Base-by-base conservation (phyloP, 2,113 vertebrate species). In the Telmatochromis brachygnathus region DNA sequence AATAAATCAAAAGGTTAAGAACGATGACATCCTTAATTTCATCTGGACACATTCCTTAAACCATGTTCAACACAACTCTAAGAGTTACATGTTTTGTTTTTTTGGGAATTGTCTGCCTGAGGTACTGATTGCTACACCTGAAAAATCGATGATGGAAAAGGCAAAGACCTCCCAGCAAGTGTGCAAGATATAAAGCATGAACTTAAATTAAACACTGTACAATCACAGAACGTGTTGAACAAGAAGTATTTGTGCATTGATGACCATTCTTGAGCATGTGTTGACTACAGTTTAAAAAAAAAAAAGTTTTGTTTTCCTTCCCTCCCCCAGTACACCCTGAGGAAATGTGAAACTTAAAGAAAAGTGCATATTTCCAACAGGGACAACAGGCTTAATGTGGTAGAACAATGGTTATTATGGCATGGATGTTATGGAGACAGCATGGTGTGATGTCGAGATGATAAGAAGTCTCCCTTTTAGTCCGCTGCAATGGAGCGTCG, bases 1-100 rank as follows among this genome's bases (percentile, higher is more conserved):
- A 92, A 90, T 90, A 90, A 58, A 83, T 87, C 14, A 53, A 53
- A 55, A 81, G 7, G 53, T 70, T 47, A 28, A 84, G 56, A 37
- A 11, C 23, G 9, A 90, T 49, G 62, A 87, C 21, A 60, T 82
- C 39, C 19, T 81, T 35, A 65, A 83, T 85, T 90, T 85, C 37
- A 90, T 93, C 90, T 19, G 51, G 87, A 92, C 90, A 94, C 79
- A 94, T 90, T 94, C 83, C 28, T 89, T 86, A 83, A 93, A 94
- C 90, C 79, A 68, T 15, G 14, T 91, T 89, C 81, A 87, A 89
- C 75, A 90, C 79, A 81, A 56, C 87, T 33, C 49, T 54, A 87
- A 85, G 62, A 68, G 53, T 77, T 93, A 82, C 23, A 42, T 35
- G 30, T 47, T 28, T 45, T 2, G 5, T 21, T 4, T 65, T 90